Conservation (phyloP, 2,113 vertebrate species). For the Delphinus delphis region DNA sequence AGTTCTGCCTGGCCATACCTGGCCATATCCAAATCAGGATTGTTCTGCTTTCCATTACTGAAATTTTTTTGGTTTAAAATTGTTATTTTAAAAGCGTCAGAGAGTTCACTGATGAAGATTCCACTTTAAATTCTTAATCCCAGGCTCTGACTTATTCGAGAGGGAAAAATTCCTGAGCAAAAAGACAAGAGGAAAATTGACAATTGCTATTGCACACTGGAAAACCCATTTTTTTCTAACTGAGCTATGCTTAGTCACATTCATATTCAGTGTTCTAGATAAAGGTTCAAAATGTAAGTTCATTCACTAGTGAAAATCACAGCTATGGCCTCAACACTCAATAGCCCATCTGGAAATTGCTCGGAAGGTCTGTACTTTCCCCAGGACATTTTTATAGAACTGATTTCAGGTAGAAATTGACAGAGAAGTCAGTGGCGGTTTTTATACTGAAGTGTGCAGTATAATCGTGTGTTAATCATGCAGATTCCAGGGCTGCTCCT, state of each 20-base stretch:
- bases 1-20: background rate
- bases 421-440: background rate
- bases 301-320: background rate
- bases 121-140: background rate
- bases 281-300: background rate
- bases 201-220: background rate
- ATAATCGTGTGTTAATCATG: background rate
- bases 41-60: background rate
- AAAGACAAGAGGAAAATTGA: background rate
- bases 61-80: background rate
- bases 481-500: background rate
- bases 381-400: background rate
- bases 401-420: background rate
- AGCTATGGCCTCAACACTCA: background rate
- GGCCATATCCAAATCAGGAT: background rate
- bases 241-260: background rate
- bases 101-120: background rate
- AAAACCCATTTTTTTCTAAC: background rate
- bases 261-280: background rate
- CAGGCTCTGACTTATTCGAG: background rate
- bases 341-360: background rate
- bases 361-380: background rate
- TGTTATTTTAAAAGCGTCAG: conserved; percentile 17
- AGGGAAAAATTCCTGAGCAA: background rate
- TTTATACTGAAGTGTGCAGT: background rate